Evolutionary conservation across 1,140 invertebrate species (phyloP).

Genomic region (Habropoda laboriosa): DNA sequence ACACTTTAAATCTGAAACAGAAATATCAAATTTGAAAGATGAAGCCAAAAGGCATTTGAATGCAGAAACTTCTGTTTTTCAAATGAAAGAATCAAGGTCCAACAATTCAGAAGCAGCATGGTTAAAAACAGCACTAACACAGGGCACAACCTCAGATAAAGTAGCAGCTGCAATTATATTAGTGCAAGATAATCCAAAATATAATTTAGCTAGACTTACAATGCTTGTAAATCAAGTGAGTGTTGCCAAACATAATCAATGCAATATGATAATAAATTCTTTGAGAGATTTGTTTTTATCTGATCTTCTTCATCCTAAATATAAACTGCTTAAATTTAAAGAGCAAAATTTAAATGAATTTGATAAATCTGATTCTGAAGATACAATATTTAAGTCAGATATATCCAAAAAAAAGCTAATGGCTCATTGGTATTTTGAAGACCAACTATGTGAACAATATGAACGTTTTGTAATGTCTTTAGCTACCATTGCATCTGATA

Average conservation of each 20-base stretch:
- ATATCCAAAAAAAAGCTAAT: conserved; percentile 82
- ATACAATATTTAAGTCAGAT: conserved; percentile 80
- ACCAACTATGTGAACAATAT: conserved; percentile 90
- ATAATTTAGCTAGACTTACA: conserved; percentile 88
- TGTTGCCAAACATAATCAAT: conserved; percentile 91
- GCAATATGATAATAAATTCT: conserved; percentile 86
- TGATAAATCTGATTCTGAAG: conserved; percentile 81
- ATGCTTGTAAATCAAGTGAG: conserved; percentile 90
- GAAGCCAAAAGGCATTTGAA: conserved; percentile 85
- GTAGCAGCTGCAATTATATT: conserved; percentile 91
- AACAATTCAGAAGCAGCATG: conserved; percentile 83
- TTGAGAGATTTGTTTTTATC: conserved; percentile 90
- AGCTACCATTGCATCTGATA: conserved; percentile 85
- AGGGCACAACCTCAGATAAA: conserved; percentile 92
- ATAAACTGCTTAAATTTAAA: conserved; percentile 88
- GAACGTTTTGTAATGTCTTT: conserved; percentile 86
- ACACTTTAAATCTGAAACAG: conserved; percentile 77
- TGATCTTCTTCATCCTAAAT: conserved; percentile 88
- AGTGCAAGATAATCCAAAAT: conserved; percentile 92
- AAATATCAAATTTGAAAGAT: conserved; percentile 82
- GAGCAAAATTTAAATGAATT: conserved; percentile 84
- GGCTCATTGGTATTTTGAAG: conserved; percentile 90
- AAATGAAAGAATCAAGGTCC: conserved; percentile 76
- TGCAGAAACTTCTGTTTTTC: conserved; percentile 84
- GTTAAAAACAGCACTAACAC: conserved; percentile 90